Conservation (phyloP, 2,888 invertebrate genomes). For the Pseudococcus viburni region DNA sequence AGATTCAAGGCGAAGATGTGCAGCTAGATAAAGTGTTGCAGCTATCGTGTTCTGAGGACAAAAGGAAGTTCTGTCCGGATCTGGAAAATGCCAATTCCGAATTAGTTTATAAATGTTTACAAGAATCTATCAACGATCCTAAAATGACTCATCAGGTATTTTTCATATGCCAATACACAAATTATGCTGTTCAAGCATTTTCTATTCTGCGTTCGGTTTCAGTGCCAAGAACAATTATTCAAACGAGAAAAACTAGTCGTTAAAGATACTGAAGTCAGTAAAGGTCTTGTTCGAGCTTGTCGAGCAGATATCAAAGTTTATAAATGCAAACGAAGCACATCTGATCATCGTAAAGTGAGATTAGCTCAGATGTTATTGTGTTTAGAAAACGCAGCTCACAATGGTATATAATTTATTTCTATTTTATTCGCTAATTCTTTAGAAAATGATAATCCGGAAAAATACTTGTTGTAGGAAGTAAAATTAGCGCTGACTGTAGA, state of each 20-base stretch:
- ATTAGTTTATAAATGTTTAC: conserved; percentile 89
- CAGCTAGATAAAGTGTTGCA: conserved; percentile 91
- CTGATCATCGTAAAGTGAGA: conserved; percentile 86
- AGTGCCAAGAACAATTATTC: conserved; percentile 86
- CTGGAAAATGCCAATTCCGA: conserved; percentile 79
- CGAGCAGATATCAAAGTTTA: conserved; percentile 89
- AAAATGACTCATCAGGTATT: conserved; percentile 48
- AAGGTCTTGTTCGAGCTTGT: conserved; percentile 89
- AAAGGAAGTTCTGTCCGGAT: conserved; percentile 83
- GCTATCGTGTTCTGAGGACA: conserved; percentile 89
- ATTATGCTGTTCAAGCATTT: conserved; percentile 10
- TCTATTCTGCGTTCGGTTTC: conserved; percentile 50
- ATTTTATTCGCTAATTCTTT: no score
- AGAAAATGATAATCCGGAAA: no score
- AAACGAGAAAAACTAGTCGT: conserved; percentile 90
- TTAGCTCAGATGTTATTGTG: conserved; percentile 93
- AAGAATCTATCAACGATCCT: conserved; percentile 71
- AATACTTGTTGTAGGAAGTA: conserved; percentile 71
- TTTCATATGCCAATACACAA: not conserved
- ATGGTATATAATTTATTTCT: conserved; percentile 73
- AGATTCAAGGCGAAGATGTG: conserved; percentile 90
- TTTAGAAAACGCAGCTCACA: conserved; percentile 84
- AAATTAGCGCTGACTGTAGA: conserved; percentile 84
- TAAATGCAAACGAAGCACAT: conserved; percentile 86
- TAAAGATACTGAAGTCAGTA: conserved; percentile 91